These are phyloP conservation scores for Kobus ellipsiprymnus DNA, from an alignment of 2,113 vertebrate genomes.

Conservation along the genomic window DNA sequence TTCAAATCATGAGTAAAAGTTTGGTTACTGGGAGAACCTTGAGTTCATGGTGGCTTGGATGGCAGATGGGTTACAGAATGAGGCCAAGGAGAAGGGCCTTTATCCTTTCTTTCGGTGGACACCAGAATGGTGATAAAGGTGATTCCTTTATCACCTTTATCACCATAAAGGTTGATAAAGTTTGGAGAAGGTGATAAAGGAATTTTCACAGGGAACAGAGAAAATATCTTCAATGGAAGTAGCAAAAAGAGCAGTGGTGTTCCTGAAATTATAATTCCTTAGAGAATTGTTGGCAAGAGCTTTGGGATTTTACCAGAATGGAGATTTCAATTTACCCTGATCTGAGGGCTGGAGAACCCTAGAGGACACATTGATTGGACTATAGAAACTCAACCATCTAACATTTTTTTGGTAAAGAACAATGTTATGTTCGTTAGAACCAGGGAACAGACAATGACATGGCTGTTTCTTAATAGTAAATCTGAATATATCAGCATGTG, in stretches of 20 bases:
- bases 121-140: not conserved
- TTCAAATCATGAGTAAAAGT: not conserved
- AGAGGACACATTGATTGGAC: not conserved
- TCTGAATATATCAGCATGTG: conserved; percentile 30
- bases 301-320: not conserved
- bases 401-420: not conserved
- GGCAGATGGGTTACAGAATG: not conserved
- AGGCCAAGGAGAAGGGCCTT: not conserved
- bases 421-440: not conserved
- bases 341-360: not conserved
- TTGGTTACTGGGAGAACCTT: not conserved
- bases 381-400: not conserved
- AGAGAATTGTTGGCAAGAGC: not conserved
- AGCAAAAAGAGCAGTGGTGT: not conserved
- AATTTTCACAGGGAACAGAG: not conserved
- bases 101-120: not conserved
- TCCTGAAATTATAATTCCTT: not conserved
- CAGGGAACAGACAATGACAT: not conserved
- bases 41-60: not conserved
- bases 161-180: not conserved
- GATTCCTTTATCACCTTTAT: not conserved
- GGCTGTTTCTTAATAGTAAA: conserved; percentile 19
- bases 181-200: not conserved
- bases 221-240: not conserved
- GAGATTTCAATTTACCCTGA: not conserved